These are phyloP conservation scores for Meleagris gallopavo DNA, from an alignment of 2,113 vertebrate species.

Conservation along the genomic window DNA sequence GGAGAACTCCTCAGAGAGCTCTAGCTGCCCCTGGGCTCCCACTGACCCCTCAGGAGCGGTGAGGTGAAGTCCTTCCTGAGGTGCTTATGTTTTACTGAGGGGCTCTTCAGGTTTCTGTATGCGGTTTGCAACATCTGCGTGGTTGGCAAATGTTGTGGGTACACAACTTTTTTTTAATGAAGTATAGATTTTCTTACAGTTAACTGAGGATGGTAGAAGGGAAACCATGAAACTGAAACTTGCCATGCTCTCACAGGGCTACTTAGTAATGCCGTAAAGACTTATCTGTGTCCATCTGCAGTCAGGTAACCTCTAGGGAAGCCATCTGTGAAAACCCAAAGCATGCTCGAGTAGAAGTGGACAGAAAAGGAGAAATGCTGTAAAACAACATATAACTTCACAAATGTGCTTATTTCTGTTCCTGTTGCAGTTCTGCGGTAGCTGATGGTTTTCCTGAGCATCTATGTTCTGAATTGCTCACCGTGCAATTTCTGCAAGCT, in stretches of 20 bases:
- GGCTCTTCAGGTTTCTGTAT: fast-evolving
- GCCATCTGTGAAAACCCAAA: background rate
- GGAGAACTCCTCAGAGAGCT: background rate
- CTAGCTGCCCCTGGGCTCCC: fast-evolving
- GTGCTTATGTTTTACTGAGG: fast-evolving
- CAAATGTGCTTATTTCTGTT: background rate
- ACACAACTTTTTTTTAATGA: background rate
- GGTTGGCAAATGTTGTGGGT: fast-evolving
- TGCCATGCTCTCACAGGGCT: background rate
- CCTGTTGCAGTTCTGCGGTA: background rate
- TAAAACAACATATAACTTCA: background rate
- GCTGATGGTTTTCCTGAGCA: background rate
- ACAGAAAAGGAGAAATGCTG: background rate
- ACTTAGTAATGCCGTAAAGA: background rate
- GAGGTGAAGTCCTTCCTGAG: fast-evolving
- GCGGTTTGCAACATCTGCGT: fast-evolving
- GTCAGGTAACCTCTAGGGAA: fast-evolving
- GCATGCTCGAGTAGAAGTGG: background rate
- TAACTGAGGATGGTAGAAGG: background rate
- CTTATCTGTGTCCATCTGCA: background rate
- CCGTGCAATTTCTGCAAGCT: background rate
- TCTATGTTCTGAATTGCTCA: background rate
- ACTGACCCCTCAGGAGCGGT: fast-evolving
- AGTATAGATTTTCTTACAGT: background rate
- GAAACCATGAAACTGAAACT: background rate